Evolutionary conservation across 1,140 invertebrate species (phyloP), one percentile per base, ranked within the genome.

Genomic region (Lethocerus indicus): DNA sequence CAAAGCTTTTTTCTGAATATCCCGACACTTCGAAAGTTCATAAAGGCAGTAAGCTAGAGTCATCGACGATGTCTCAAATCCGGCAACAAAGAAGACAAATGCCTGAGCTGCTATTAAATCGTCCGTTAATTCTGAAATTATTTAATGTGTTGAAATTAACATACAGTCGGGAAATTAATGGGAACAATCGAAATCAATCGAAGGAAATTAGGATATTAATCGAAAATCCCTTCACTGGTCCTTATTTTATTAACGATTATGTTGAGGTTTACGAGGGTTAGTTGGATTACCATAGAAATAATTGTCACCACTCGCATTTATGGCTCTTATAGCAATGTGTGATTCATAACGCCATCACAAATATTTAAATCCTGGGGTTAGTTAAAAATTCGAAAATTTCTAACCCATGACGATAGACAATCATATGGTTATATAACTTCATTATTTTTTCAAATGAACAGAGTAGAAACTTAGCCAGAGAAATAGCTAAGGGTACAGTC

Each of bases 1-100:
- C 13, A 68, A 60, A 0, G 78, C 57, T 50, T 67, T 68, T 21
- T 71, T 58, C 52, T 74, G 70, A n/a, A 62, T 52, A 4, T 66
- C 60, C 3, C 60, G 65, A 57, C 73, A 53, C 16, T 25, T 36
- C 0, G 57, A 41, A 12, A 57, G 44, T 14, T 58, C 57, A 23
- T 55, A 47, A 9, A 57, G 49, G 43, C 41, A 42, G 48, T 50
- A 59, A 35, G 35, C 47, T 1, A 57, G 27, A 2, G 52, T 53
- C 2, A 44, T 32, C 6, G 57, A 53, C 1, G 52, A 51, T 4
- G 56, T 49, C 23, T 58, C 56, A 21, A 55, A 54, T 2, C 53
- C 55, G 2, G 50, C 49, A 1, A 49, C 12, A 16, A 56, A 54
- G 47, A 57, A 54, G 9, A 54, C 12, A 24, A 58, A 49, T 6